Base-by-base conservation (phyloP, 2,113 vertebrate species). In the Protomyctophum bolini region DNA sequence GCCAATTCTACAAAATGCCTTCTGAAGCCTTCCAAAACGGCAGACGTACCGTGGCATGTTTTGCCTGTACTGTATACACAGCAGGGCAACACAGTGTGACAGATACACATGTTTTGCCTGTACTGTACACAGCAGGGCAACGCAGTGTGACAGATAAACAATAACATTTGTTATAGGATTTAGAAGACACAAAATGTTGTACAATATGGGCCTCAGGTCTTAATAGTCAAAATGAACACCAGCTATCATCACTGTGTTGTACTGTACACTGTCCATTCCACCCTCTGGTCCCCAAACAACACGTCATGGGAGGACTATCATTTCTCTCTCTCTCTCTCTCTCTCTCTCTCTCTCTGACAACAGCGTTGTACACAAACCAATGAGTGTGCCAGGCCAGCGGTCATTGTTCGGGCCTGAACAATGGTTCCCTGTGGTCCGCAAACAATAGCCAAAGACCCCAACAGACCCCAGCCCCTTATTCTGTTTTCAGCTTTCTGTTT, bases 361-460 rank as follows among this genome's bases (percentile, higher is more conserved):
- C 47, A 61, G 14, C 33, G 33, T 56, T 56, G 52, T 21, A 63
- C 57, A 58, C 45, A 60, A 73, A n/a, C 64, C 56, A 75, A 57
- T 78, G 80, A 82, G 77, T 84, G 87, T 89, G 89, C 89, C 89
- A 91, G 80, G 81, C 79, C 83, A 87, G 84, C 60, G 21, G 21
- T 21, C 21, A 91, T 91, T 92, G 91, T 91, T 83, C 84, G 74
- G 33, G 60, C 58, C 10, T 68, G 73, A 91, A 91, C 89, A 92
- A 93, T 89, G 83, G 86, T 82, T 89, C 87, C 87, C 89, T 91
- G 79, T 88, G 83, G 88, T 70, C 74, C 82, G 71, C 68, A 63
- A 66, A 91, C 89, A 90, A 91, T 88, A 72, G 82, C 50, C 81
- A 86, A 21, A 21, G 80, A 83, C 76, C 77, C 74, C 33, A 86